These are phyloP conservation scores for Hypsibius dujardini DNA, from an alignment of 1,140 invertebrate species.

Conservation along the genomic window DNA sequence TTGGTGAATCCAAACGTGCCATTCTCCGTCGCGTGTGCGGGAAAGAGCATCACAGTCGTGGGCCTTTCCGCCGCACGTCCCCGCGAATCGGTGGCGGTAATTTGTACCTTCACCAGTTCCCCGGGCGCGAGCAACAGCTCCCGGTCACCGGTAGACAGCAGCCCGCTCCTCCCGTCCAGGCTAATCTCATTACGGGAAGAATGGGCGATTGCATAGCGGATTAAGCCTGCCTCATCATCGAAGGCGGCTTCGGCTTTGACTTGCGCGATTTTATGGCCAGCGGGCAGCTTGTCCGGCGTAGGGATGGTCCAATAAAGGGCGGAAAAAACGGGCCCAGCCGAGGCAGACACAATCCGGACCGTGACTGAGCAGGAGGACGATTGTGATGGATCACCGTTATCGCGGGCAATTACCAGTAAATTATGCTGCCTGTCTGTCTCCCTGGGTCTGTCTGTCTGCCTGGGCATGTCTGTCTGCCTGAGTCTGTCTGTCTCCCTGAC, in stretches of 20 bases:
- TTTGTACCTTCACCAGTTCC: slow-evolving; percentile 3
- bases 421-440: neutral
- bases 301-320: neutral
- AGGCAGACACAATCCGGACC: neutral
- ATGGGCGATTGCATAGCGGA: slow-evolving; percentile 11
- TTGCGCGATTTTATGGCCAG: neutral
- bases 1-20: no score
- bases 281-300: neutral
- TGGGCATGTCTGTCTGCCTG: no score
- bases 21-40: neutral
- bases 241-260: neutral
- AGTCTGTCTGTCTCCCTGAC: no score
- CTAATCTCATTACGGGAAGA: slow-evolving; percentile 11
- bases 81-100: slow-evolving; percentile 3
- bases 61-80: neutral
- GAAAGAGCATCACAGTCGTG: neutral
- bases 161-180: neutral
- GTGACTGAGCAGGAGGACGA: slow-evolving; percentile 9
- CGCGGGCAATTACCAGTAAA: slow-evolving; percentile 7
- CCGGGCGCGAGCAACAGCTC: neutral
- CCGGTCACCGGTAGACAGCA: neutral
- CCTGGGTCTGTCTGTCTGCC: neutral
- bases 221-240: neutral
- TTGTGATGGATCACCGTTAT: slow-evolving; percentile 5
- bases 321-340: neutral